These are phyloP conservation scores for Erebia ligea DNA, from an alignment of 2,888 invertebrate genomes.

Conservation along the genomic window DNA sequence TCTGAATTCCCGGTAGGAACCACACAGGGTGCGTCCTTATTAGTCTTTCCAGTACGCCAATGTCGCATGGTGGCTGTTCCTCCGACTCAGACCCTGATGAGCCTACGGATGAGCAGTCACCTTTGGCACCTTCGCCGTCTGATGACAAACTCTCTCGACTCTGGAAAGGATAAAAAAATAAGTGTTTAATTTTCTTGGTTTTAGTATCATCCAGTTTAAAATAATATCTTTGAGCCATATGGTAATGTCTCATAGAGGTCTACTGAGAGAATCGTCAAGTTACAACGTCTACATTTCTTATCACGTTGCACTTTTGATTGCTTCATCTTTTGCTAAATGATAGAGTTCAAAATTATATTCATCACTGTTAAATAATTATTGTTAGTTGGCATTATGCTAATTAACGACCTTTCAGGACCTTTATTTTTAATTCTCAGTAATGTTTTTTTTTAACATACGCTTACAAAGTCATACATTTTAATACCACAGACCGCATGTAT, in stretches of 20 bases:
- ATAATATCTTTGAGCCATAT: too few species aligned
- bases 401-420: too few species aligned
- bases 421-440: too few species aligned
- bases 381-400: too few species aligned
- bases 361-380: not conserved
- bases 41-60: conserved; percentile 93
- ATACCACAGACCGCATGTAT: not conserved
- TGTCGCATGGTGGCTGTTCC: conserved; percentile 91
- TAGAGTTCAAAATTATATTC: not conserved
- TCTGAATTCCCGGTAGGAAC: conserved; percentile 96
- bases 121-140: conserved; percentile 84
- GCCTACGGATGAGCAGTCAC: conserved; percentile 83
- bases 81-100: conserved; percentile 82
- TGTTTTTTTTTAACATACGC: not conserved
- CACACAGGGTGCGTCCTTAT: conserved; percentile 97
- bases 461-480: not conserved
- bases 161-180: conserved; percentile 60
- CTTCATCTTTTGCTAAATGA: not conserved
- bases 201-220: too few species aligned
- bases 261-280: too few species aligned
- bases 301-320: not conserved
- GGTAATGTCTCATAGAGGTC: too few species aligned
- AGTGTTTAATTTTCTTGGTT: too few species aligned
- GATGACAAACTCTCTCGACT: conserved; percentile 87
- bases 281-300: too few species aligned